Evolutionary conservation across 1,140 invertebrate genomes (phyloP).

Genomic region (Triops cancriformis): DNA sequence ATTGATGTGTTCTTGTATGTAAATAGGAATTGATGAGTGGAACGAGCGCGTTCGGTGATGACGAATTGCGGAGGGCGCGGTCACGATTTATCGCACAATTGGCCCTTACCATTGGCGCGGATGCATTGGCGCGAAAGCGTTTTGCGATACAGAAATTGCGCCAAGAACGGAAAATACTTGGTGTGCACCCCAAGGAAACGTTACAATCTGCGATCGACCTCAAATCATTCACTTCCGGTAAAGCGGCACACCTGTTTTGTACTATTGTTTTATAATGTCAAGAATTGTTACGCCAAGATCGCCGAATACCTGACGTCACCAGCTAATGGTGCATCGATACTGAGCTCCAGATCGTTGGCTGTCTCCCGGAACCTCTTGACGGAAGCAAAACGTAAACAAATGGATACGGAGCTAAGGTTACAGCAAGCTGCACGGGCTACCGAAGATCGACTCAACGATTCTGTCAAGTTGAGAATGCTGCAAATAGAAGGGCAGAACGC

Average conservation of each 20-base stretch:
- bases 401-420: background rate
- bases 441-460: background rate
- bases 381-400: background rate
- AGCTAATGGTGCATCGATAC: background rate
- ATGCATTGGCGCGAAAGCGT: conserved; percentile 68
- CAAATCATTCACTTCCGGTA: conserved; percentile 58
- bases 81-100: no score
- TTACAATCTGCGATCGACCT: conserved; percentile 92
- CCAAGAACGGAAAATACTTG: conserved; percentile 68
- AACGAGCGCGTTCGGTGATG: no score
- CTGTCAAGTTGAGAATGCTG: background rate
- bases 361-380: background rate
- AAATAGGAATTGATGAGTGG: no score
- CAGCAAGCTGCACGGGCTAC: background rate
- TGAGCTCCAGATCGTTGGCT: no score
- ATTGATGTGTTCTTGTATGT: no score
- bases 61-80: no score
- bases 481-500: no score
- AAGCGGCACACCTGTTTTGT: no score
- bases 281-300: conserved; percentile 11
- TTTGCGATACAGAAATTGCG: conserved; percentile 80
- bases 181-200: conserved; percentile 77
- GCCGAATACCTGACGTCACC: background rate
- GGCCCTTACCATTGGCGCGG: no score
- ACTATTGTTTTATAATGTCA: no score